These are phyloP conservation scores for Cisticola juncidis DNA, from an alignment of 2,113 vertebrate genomes.

Conservation along the genomic window DNA sequence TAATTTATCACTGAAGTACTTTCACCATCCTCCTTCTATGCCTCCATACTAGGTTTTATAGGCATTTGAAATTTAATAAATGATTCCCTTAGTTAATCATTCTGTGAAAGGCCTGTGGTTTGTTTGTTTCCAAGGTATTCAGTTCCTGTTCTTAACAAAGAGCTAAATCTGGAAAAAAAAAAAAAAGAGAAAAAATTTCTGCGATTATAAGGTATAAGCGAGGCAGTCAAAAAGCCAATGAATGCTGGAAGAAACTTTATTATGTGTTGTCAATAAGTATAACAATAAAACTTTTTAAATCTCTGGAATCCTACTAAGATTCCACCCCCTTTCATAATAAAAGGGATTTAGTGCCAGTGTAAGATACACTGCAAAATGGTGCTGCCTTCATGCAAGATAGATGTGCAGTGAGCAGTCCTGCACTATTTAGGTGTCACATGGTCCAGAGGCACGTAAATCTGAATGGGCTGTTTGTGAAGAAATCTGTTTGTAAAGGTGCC, in stretches of 20 bases:
- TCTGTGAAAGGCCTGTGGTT: background rate
- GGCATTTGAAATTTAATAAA: background rate
- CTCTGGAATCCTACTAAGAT: background rate
- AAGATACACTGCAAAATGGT: background rate
- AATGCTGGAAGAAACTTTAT: background rate
- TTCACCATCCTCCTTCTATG: background rate
- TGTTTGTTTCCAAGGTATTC: background rate
- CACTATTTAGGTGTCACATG: background rate
- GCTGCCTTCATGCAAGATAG: background rate
- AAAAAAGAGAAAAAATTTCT: background rate
- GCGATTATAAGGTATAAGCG: background rate
- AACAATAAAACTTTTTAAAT: background rate
- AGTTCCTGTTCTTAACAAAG: background rate
- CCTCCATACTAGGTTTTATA: background rate
- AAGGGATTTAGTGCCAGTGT: background rate
- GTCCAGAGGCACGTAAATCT: background rate
- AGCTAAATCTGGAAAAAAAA: background rate
- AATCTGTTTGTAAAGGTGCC: background rate
- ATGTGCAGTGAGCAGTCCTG: background rate
- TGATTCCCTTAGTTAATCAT: background rate
- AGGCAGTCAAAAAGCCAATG: background rate
- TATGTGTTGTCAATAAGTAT: background rate
- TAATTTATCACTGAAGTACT: background rate
- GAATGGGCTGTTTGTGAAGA: background rate
- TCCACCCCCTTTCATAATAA: background rate